Conservation (phyloP, 2,113 vertebrate genomes). For the Patagioenas fasciata region DNA sequence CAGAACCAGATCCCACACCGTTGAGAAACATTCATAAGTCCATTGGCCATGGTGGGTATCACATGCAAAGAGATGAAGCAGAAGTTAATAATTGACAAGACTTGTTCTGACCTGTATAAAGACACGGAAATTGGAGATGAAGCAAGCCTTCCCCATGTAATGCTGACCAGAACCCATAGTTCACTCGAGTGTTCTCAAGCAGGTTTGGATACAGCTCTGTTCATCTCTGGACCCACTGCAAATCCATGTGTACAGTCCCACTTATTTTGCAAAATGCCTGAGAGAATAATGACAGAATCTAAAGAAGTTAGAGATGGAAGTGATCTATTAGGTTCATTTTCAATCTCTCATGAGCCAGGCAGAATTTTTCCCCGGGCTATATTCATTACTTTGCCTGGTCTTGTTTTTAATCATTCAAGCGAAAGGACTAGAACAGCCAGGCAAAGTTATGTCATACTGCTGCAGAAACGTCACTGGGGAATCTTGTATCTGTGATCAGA, state of each 20-base stretch:
- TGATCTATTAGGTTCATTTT: conserved; percentile 29
- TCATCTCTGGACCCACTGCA: not conserved
- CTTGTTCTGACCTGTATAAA: not conserved
- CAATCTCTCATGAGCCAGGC: not conserved
- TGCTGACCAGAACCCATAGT: not conserved
- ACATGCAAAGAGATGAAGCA: not conserved
- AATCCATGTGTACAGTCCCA: not conserved
- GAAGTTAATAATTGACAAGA: not conserved
- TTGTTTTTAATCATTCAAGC: conserved; percentile 54
- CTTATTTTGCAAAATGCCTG: not conserved
- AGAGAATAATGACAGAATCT: conserved; percentile 2
- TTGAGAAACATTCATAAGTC: not conserved
- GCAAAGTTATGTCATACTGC: conserved; percentile 17
- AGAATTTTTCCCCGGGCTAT: conserved; percentile 24
- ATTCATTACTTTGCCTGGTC: conserved; percentile 21
- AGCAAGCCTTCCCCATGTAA: not conserved
- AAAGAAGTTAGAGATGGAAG: conserved; percentile 15
- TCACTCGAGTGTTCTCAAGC: not conserved
- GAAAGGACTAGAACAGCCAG: conserved; percentile 11
- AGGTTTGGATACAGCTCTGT: not conserved
- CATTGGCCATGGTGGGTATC: not conserved
- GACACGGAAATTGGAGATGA: not conserved
- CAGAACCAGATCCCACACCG: not conserved
- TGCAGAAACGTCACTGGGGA: not conserved
- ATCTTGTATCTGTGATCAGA: conserved; percentile 21